Conservation (phyloP, 2,113 vertebrate species). For the Oceanodroma tethys region DNA sequence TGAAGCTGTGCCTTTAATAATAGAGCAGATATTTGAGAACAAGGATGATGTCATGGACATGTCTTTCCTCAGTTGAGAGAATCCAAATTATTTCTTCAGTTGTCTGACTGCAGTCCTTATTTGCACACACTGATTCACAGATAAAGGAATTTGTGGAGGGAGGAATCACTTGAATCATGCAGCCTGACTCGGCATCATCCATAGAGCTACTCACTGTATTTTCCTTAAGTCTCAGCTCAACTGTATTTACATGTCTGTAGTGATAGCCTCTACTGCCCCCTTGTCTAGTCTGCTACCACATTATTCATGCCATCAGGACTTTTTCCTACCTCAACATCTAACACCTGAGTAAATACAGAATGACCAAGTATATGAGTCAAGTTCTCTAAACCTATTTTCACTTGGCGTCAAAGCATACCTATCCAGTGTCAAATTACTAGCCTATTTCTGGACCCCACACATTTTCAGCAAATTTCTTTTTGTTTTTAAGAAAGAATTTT, state of each 20-base stretch:
- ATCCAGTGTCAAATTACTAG: not conserved
- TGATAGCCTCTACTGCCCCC: conserved; percentile 18
- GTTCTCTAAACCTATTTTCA: conserved; percentile 15
- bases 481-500: not conserved
- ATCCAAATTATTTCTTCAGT: conserved; percentile 5
- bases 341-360: not conserved
- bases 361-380: conserved; percentile 12
- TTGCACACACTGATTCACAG: conserved; percentile 28
- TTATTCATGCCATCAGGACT: not conserved
- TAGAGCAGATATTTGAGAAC: not conserved
- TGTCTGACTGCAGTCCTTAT: conserved; percentile 21
- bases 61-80: not conserved
- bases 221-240: not conserved
- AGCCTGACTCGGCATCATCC: not conserved
- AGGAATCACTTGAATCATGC: conserved; percentile 16
- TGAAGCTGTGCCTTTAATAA: not conserved
- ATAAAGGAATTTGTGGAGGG: not conserved
- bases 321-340: conserved; percentile 34
- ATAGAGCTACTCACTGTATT: not conserved
- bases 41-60: not conserved
- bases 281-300: conserved; percentile 14
- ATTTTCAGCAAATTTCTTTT: not conserved
- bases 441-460: not conserved
- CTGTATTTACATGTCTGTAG: not conserved
- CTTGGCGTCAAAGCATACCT: not conserved